Percentiles rank a stretch among this genome's conserved stretches.
Evolutionary conservation across 2,888 invertebrate genomes (phyloP).

Genomic region (Stegophylla sp.): DNA sequence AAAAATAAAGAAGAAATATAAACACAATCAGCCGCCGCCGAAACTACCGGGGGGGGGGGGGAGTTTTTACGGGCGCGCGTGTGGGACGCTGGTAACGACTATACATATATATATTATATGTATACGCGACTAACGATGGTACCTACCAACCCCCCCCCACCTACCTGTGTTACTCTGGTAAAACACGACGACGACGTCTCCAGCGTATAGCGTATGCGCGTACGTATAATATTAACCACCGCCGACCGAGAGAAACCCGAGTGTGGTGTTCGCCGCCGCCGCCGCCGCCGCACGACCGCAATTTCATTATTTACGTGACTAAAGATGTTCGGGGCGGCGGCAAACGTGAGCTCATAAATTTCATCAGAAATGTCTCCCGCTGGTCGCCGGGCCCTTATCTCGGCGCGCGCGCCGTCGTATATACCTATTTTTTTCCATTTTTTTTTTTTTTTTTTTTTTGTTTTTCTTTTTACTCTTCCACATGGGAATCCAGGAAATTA

Average conservation of each 20-base stretch:
- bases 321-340: conserved; percentile 51
- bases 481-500: conserved; percentile 34
- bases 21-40: not conserved
- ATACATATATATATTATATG: too few species aligned
- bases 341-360: conserved; percentile 42
- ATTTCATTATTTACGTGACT: conserved; percentile 47
- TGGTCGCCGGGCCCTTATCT: conserved; percentile 44
- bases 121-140: too few species aligned
- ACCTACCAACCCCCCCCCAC: not conserved
- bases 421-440: not conserved
- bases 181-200: too few species aligned
- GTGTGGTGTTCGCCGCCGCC: not conserved
- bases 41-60: not conserved
- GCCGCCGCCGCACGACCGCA: not conserved
- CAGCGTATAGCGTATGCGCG: not conserved
- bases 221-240: not conserved
- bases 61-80: not conserved
- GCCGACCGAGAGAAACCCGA: conserved; percentile 7
- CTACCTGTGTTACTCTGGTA: too few species aligned
- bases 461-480: too few species aligned
- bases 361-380: conserved; percentile 46
- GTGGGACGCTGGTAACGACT: not conserved
- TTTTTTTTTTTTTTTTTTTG: too few species aligned
- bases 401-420: too few species aligned
- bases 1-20: conserved; percentile 22